Evolutionary conservation across 2,888 invertebrate genomes (phyloP).

Genomic region (Itoplectis maculator): DNA sequence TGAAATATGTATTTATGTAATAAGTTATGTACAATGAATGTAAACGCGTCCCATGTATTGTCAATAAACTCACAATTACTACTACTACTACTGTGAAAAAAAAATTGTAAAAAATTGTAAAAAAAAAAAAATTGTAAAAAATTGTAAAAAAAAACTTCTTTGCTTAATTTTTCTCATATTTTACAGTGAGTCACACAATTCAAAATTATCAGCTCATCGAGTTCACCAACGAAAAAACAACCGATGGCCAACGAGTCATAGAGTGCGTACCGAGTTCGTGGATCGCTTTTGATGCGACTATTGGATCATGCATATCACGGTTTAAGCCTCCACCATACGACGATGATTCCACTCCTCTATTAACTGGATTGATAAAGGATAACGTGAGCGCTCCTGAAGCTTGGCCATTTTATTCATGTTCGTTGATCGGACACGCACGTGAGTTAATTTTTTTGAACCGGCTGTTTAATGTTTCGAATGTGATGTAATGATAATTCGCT

Average conservation of each 20-base stretch:
- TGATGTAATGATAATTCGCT: background rate
- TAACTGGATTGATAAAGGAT: background rate
- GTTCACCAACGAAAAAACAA: background rate
- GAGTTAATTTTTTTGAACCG: background rate
- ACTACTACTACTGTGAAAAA: too few species aligned
- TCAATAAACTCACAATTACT: too few species aligned
- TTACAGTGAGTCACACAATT: constrained; percentile 6
- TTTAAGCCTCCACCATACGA: constrained; percentile 21
- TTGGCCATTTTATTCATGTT: constrained; percentile 13
- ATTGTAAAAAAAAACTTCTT: too few species aligned
- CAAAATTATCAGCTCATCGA: constrained; percentile 12
- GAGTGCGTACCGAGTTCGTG: constrained; percentile 14
- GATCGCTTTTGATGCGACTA: background rate
- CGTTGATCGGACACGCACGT: constrained; percentile 21
- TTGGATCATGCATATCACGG: constrained; percentile 22
- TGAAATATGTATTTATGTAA: too few species aligned
- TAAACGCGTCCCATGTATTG: too few species aligned
- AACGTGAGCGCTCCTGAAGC: constrained; percentile 20
- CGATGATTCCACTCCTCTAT: background rate
- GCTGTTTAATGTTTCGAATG: background rate
- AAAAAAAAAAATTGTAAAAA: too few species aligned
- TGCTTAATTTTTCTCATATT: background rate
- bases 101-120: too few species aligned
- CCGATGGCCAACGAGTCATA: background rate
- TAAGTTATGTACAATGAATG: too few species aligned